These are phyloP conservation scores for Yponomeuta cagnagella DNA, from an alignment of 2,888 invertebrate species.

Conservation along the genomic window DNA sequence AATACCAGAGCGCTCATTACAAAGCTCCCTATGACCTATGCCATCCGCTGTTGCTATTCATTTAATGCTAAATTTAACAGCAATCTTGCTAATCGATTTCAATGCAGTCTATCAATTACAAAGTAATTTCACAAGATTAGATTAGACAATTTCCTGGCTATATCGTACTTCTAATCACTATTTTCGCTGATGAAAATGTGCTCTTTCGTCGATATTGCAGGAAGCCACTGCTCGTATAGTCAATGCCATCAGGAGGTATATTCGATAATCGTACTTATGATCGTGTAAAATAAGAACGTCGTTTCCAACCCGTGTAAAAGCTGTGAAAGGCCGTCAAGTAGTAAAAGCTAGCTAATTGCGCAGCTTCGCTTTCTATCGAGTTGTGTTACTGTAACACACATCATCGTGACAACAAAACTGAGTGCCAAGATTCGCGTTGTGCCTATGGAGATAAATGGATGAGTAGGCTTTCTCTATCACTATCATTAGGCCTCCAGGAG, in stretches of 20 bases:
- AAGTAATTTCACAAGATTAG: neutral
- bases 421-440: neutral
- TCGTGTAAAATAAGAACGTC: too few relatives aligned
- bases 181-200: neutral
- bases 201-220: neutral
- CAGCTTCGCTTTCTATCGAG: conserved; percentile 4
- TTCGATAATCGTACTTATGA: too few relatives aligned
- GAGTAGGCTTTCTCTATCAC: neutral
- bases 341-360: conserved; percentile 7
- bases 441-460: neutral
- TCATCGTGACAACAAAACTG: conserved; percentile 4
- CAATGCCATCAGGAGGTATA: neutral
- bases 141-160: neutral
- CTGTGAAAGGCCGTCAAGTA: conserved; percentile 7
- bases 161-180: neutral
- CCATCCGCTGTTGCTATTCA: conserved; percentile 18
- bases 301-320: too few relatives aligned
- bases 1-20: conserved; percentile 31
- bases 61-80: conserved; percentile 13
- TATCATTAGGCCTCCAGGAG: neutral
- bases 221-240: neutral
- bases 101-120: neutral
- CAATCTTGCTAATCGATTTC: neutral
- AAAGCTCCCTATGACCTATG: conserved; percentile 36
- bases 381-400: neutral